A percentile compares a stretch with the other conserved stretches of the same genome.
Evolutionary conservation across 2,113 vertebrate species (phyloP).

Genomic region (Xiphophorus hellerii): DNA sequence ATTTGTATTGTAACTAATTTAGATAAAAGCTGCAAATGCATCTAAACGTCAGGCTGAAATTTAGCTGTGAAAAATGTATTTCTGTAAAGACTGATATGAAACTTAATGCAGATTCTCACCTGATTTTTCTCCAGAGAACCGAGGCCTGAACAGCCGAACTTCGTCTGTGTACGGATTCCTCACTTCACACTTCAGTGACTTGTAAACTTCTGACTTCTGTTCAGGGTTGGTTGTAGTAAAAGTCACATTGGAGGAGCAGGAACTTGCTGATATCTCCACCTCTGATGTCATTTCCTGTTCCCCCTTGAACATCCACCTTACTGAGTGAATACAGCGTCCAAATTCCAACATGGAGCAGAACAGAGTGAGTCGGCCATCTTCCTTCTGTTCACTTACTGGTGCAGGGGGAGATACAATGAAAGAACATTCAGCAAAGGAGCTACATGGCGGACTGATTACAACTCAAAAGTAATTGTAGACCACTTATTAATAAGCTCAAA

Average conservation of each 20-base stretch:
- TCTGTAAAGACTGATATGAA: no score
- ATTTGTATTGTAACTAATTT: no score
- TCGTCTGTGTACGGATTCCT: not conserved
- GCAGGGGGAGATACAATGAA: not conserved
- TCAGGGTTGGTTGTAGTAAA: not conserved
- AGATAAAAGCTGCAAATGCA: no score
- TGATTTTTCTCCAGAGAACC: constrained; percentile 4
- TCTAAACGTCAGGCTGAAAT: no score
- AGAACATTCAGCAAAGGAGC: not conserved
- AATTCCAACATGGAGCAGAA: not conserved
- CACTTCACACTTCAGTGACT: not conserved
- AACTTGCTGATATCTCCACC: not conserved
- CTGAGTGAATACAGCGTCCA: rapidly evolving
- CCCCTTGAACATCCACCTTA: not conserved
- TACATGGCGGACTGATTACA: not conserved
- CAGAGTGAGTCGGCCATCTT: not conserved
- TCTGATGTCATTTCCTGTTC: not conserved
- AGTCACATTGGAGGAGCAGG: not conserved
- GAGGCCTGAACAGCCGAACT: not conserved
- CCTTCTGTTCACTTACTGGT: not conserved
- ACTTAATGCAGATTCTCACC: not conserved
- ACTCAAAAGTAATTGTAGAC: not conserved
- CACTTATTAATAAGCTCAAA: not conserved
- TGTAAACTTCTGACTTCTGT: not conserved
- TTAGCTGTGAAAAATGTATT: no score